Evolutionary conservation across 2,888 invertebrate species (phyloP).

Genomic region (Tachina lurida): DNA sequence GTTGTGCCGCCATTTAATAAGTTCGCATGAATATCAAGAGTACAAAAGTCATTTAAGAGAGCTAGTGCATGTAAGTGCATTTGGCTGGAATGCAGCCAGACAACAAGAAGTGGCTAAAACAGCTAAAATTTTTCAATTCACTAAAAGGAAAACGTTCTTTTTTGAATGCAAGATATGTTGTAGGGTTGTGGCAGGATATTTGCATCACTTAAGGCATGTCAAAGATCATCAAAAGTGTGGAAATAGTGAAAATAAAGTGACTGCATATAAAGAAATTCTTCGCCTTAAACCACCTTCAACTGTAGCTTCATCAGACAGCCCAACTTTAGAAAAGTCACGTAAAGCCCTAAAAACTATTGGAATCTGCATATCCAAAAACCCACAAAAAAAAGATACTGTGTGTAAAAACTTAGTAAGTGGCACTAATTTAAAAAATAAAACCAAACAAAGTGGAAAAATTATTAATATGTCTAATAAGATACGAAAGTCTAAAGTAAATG

Average conservation of each 20-base stretch:
- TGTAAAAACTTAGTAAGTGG: conserved; percentile 23
- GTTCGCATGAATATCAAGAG: conserved; percentile 62
- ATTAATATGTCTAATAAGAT: conserved; percentile 31
- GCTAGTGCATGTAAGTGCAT: conserved; percentile 66
- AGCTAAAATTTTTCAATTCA: conserved; percentile 72
- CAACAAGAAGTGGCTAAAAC: conserved; percentile 69
- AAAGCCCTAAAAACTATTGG: conserved; percentile 2
- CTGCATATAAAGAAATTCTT: conserved; percentile 5
- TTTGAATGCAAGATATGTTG: conserved; percentile 72
- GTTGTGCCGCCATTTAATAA: conserved; percentile 71
- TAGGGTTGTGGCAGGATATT: conserved; percentile 71
- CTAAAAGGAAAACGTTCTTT: conserved; percentile 69
- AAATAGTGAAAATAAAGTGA: not conserved
- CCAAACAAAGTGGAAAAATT: conserved; percentile 33
- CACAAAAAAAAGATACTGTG: conserved; percentile 5
- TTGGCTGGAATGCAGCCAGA: conserved; percentile 67
- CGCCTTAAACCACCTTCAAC: not conserved
- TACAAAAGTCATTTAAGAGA: conserved; percentile 68
- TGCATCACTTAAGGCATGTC: conserved; percentile 72
- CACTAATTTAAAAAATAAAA: conserved; percentile 23
- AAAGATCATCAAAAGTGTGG: conserved; percentile 50
- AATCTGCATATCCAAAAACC: conserved; percentile 33
- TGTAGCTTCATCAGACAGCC: not conserved
- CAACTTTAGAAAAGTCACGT: conserved; percentile 20
- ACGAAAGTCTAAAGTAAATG: conserved; percentile 15